Evolutionary conservation across 2,113 vertebrate species (phyloP).

Genomic region (Prietella phreatophila): DNA sequence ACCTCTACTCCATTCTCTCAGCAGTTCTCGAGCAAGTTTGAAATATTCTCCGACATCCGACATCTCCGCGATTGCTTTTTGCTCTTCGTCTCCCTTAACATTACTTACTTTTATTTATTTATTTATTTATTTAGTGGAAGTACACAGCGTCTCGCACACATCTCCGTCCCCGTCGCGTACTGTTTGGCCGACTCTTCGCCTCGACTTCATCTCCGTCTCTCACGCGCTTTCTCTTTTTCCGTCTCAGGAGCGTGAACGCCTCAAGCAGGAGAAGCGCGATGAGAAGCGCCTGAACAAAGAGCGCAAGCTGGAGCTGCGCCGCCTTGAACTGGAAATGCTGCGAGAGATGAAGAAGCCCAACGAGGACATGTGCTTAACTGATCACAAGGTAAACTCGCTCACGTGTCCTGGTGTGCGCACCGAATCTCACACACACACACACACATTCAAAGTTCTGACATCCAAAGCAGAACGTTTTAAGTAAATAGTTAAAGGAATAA

Average conservation of each 20-base stretch:
- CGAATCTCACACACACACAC: background rate
- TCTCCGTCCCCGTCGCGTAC: background rate
- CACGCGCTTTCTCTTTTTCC: constrained; percentile 52
- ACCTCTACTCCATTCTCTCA: constrained; percentile 2
- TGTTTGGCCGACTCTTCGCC: background rate
- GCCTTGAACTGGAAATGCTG: constrained; percentile 94
- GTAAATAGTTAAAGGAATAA: background rate
- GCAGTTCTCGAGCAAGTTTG: constrained; percentile 49
- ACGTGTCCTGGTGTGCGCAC: background rate
- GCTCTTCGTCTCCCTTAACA: no score
- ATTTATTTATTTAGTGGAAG: background rate
- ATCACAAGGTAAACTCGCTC: constrained; percentile 73
- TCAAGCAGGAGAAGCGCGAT: constrained; percentile 97
- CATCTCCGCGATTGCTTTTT: background rate
- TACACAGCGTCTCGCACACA: background rate
- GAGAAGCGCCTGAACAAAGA: constrained; percentile 98
- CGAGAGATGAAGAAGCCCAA: constrained; percentile 97
- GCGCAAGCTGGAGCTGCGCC: constrained; percentile 90
- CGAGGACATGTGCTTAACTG: constrained; percentile 98
- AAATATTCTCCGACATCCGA: background rate
- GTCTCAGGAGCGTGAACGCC: constrained; percentile 89
- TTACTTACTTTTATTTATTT: no score
- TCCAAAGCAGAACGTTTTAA: background rate
- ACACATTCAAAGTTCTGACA: background rate
- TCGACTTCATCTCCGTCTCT: background rate